Percentiles rank a stretch among this genome's conserved stretches.
These are phyloP conservation scores for Volucella zonaria DNA, from an alignment of 2,888 invertebrate genomes.

Conservation along the genomic window DNA sequence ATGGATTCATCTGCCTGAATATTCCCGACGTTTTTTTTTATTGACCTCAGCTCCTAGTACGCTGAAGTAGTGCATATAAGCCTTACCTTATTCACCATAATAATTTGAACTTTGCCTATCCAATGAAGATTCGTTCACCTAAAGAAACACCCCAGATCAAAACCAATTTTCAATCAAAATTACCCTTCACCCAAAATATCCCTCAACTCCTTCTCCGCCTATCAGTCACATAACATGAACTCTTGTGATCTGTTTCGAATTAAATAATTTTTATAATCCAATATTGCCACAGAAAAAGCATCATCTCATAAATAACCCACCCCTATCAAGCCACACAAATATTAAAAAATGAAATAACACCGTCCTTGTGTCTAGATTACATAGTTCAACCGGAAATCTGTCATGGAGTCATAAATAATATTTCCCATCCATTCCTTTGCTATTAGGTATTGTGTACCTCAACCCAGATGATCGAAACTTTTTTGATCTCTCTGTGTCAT, in stretches of 20 bases:
- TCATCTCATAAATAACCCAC: slow-evolving; percentile 42
- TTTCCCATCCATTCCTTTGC: slow-evolving; percentile 34
- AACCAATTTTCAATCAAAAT: no score
- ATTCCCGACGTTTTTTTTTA: no score
- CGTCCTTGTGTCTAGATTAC: slow-evolving; percentile 30
- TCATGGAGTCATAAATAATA: slow-evolving; percentile 66
- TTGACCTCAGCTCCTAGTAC: no score
- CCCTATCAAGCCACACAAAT: slow-evolving; percentile 36
- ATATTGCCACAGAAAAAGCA: not conserved
- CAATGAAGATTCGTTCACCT: no score
- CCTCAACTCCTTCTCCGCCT: no score
- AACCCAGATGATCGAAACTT: slow-evolving; percentile 52
- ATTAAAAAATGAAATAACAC: slow-evolving; percentile 33
- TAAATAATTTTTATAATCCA: slow-evolving; percentile 1
- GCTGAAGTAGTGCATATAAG: no score
- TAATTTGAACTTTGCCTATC: no score
- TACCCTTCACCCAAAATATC: no score
- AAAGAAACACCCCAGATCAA: no score
- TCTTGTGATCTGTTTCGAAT: slow-evolving; percentile 15
- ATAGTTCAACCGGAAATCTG: slow-evolving; percentile 62
- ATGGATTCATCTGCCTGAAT: no score
- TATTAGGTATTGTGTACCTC: slow-evolving; percentile 22
- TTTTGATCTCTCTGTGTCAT: slow-evolving; percentile 57
- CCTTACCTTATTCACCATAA: no score
- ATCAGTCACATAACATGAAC: not conserved